phyloP scores from a whole-genome alignment of 2,888 invertebrate genomes.

The Aradus depressus region DNA sequence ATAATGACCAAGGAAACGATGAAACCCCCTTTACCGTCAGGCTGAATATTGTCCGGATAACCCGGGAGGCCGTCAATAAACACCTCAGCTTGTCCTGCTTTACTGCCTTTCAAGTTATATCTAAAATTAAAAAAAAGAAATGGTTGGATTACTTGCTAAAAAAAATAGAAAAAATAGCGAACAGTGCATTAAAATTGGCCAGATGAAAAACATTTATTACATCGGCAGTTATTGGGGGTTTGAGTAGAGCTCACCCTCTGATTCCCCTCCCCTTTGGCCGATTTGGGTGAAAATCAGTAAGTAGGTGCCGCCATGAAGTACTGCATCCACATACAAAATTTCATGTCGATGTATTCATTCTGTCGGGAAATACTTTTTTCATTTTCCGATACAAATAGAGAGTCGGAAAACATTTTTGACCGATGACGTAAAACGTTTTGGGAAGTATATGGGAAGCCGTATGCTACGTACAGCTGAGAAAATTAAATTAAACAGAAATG shows the following conservation, averaged over 20 bases:
- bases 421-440: too few relatives aligned
- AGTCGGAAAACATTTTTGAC: too few relatives aligned
- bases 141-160: too few relatives aligned
- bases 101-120: constrained; percentile 68
- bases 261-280: neutral
- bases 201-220: neutral
- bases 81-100: constrained; percentile 64
- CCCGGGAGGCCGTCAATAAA: constrained; percentile 75
- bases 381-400: too few relatives aligned
- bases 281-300: neutral
- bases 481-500: too few relatives aligned
- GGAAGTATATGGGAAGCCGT: too few relatives aligned
- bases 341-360: too few relatives aligned
- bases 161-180: neutral
- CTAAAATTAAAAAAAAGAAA: constrained; percentile 33
- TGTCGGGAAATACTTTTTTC: too few relatives aligned
- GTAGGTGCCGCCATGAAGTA: neutral
- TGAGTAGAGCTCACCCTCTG: neutral
- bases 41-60: constrained; percentile 48
- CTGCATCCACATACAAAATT: too few relatives aligned
- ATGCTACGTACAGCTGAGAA: too few relatives aligned
- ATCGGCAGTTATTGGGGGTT: neutral
- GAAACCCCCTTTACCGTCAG: constrained; percentile 52
- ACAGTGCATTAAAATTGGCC: neutral
- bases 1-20: constrained; percentile 49